Percentiles rank a stretch among this genome's conserved stretches.
Evolutionary conservation across 2,797 vertebrate genomes (phyloP).

Genomic region (Coreius guichenoti): DNA sequence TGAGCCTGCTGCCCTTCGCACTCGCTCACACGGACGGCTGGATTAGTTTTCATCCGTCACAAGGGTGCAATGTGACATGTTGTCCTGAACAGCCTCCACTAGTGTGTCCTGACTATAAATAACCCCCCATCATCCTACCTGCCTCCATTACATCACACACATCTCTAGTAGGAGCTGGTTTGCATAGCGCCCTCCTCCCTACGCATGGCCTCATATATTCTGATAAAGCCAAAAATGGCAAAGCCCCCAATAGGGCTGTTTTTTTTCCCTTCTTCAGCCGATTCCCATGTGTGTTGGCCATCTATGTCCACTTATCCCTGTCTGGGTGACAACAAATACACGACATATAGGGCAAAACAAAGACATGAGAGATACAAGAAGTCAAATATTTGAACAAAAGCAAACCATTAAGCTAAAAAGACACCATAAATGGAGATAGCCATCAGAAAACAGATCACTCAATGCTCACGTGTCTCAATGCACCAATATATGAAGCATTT

Average conservation of each 20-base stretch:
- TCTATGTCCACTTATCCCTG: background rate
- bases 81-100: constrained; percentile 54
- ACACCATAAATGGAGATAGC: background rate
- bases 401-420: background rate
- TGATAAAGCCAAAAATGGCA: constrained; percentile 42
- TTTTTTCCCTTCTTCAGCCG: background rate
- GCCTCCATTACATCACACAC: constrained; percentile 60
- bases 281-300: background rate
- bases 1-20: constrained; percentile 50
- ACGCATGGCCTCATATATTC: constrained; percentile 38
- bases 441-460: background rate
- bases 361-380: background rate
- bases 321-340: background rate
- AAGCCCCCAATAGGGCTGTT: background rate
- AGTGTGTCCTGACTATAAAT: constrained; percentile 54
- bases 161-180: background rate
- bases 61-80: constrained; percentile 71
- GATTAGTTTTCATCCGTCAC: constrained; percentile 65
- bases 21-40: constrained; percentile 59
- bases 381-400: background rate
- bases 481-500: background rate
- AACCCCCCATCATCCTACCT: constrained; percentile 46
- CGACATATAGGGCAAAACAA: background rate
- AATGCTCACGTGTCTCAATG: background rate
- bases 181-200: background rate